A percentile compares a stretch with the other conserved stretches of the same genome.
phyloP scores from a whole-genome alignment of 1,140 invertebrate genomes.

The Adoxophyes honmai region DNA sequence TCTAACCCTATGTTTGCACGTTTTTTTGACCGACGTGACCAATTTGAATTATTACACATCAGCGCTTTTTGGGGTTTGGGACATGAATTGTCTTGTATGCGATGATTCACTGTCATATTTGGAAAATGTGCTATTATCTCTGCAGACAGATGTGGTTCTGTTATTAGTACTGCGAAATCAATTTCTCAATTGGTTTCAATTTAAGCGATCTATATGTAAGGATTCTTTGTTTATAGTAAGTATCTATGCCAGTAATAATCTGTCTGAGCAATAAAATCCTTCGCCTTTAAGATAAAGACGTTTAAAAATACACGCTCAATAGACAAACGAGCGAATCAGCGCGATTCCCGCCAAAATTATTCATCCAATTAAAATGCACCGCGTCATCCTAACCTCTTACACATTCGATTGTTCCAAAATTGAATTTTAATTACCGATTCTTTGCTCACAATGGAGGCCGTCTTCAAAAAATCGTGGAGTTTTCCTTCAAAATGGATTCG shows the following conservation, averaged over 20 bases:
- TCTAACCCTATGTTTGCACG: slow-evolving; percentile 33
- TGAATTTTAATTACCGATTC: slow-evolving; percentile 76
- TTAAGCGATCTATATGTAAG: too few relatives aligned
- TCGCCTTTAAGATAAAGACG: background rate
- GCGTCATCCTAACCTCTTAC: slow-evolving; percentile 47
- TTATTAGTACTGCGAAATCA: too few relatives aligned
- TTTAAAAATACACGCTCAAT: background rate
- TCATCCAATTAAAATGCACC: slow-evolving; percentile 73
- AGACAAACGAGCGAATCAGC: slow-evolving; percentile 9
- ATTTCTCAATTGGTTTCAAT: too few relatives aligned
- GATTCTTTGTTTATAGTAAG: too few relatives aligned
- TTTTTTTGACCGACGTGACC: slow-evolving; percentile 57
- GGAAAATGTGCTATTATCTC: too few relatives aligned
- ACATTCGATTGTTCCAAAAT: slow-evolving; percentile 71
- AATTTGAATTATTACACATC: slow-evolving; percentile 55
- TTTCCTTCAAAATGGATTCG: slow-evolving; percentile 55
- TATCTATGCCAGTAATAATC: too few relatives aligned
- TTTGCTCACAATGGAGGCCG: slow-evolving; percentile 57
- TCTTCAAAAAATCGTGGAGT: slow-evolving; percentile 63
- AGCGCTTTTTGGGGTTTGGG: too few relatives aligned
- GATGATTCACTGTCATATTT: too few relatives aligned
- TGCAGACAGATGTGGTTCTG: too few relatives aligned
- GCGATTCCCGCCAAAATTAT: slow-evolving; percentile 39
- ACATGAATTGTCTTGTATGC: too few relatives aligned
- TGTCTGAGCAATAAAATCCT: too few relatives aligned